phyloP scores from a whole-genome alignment of 2,113 vertebrate genomes.

The Silurus asotus region DNA sequence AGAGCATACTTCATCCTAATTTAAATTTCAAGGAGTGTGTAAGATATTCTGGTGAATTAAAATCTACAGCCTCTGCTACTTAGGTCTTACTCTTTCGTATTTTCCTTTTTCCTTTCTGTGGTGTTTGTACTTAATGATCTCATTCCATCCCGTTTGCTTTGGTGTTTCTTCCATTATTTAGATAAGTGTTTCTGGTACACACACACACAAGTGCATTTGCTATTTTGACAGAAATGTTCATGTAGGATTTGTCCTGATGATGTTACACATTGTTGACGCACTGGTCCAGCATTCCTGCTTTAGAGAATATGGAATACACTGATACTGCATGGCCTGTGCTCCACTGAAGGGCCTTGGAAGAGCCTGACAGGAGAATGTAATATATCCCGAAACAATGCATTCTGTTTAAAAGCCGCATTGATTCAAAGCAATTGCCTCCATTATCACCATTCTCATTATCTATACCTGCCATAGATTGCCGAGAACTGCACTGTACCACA shows the following conservation, averaged over 20 bases:
- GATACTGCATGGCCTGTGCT: constrained; percentile 14
- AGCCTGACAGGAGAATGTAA: constrained; percentile 66
- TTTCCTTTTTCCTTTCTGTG: neutral
- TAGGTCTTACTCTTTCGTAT: neutral
- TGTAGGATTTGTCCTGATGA: constrained; percentile 19
- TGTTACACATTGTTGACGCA: neutral
- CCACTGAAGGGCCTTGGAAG: constrained; percentile 51
- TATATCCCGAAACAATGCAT: constrained; percentile 72
- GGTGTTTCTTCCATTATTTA: neutral
- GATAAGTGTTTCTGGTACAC: neutral
- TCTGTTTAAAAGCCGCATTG: constrained; percentile 68
- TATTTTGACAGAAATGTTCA: neutral
- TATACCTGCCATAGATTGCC: constrained; percentile 61
- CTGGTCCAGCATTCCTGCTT: constrained; percentile 14
- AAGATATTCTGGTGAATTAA: constrained; percentile 53
- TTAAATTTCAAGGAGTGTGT: constrained; percentile 78
- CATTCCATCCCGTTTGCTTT: neutral
- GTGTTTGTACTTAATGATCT: neutral
- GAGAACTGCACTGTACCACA: constrained; percentile 54
- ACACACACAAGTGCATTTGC: neutral
- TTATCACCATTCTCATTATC: constrained; percentile 67
- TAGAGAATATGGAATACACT: constrained; percentile 25
- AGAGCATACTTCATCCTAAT: constrained; percentile 77
- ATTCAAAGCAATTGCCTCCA: constrained; percentile 62
- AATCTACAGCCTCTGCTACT: neutral